These are phyloP conservation scores for Pelosia muscerda DNA, from an alignment of 2,888 invertebrate genomes.

Conservation along the genomic window DNA sequence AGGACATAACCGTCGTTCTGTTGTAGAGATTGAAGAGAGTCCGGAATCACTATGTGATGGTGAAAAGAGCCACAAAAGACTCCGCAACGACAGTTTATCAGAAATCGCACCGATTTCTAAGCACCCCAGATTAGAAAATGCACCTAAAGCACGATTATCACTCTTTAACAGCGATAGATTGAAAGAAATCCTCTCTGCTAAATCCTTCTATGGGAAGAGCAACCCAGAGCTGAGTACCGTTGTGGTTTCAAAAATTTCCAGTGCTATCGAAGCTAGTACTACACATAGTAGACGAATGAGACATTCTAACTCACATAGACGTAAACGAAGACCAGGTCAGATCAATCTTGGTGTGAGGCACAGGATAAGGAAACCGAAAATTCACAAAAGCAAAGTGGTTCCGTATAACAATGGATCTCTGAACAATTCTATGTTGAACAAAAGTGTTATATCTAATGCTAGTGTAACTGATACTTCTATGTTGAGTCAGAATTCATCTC, in stretches of 20 bases:
- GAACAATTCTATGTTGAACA: slow-evolving; percentile 51
- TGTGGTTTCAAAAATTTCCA: slow-evolving; percentile 68
- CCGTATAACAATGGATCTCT: slow-evolving; percentile 46
- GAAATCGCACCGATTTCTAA: slow-evolving; percentile 72
- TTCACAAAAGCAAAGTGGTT: slow-evolving; percentile 66
- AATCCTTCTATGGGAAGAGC: slow-evolving; percentile 86
- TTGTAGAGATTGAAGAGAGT: slow-evolving; percentile 75
- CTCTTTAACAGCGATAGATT: slow-evolving; percentile 78
- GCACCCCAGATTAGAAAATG: slow-evolving; percentile 71
- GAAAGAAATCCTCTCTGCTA: slow-evolving; percentile 83
- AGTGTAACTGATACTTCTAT: slow-evolving; percentile 60
- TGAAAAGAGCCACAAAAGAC: slow-evolving; percentile 76
- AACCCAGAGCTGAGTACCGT: slow-evolving; percentile 75
- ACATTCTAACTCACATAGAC: slow-evolving; percentile 63
- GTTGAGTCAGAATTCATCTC: slow-evolving; percentile 71
- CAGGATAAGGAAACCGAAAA: slow-evolving; percentile 88
- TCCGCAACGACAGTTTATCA: slow-evolving; percentile 71
- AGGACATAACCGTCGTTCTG: slow-evolving; percentile 69
- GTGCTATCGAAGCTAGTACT: slow-evolving; percentile 69
- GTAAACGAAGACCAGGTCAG: slow-evolving; percentile 82
- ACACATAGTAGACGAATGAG: slow-evolving; percentile 60
- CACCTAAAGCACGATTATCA: slow-evolving; percentile 79
- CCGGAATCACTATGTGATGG: slow-evolving; percentile 74
- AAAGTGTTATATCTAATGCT: slow-evolving; percentile 52
- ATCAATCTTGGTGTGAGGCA: slow-evolving; percentile 90